Evolutionary conservation across 35 echinoderm and acorn worm genomes (phyloP).

Genomic region (Heliocidaris erythrogramma): DNA sequence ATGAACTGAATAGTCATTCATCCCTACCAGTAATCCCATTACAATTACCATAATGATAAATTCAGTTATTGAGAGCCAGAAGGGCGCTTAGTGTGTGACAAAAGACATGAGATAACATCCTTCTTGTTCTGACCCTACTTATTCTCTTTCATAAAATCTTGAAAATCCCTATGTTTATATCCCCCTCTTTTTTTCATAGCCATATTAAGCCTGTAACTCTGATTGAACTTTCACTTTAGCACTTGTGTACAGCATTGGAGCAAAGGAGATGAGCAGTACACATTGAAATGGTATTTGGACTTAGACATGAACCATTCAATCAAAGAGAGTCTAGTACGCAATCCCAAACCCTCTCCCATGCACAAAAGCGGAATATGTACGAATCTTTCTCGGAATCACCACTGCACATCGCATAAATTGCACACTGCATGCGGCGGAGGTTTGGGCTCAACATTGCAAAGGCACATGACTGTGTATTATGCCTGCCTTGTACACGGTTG

Average conservation of each 20-base stretch:
- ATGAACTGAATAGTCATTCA: too few relatives aligned
- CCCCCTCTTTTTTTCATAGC: too few relatives aligned
- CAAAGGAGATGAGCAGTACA: not conserved
- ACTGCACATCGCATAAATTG: not conserved
- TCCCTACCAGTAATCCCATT: too few relatives aligned
- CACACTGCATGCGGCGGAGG: not conserved
- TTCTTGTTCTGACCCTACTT: too few relatives aligned
- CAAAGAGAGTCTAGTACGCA: not conserved
- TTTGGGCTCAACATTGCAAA: not conserved
- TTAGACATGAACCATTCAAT: not conserved
- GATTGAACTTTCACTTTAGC: not conserved
- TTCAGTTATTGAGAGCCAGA: too few relatives aligned
- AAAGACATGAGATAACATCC: too few relatives aligned
- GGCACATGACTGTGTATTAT: not conserved
- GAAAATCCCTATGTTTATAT: too few relatives aligned
- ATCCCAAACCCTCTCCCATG: not conserved
- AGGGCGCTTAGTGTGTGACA: too few relatives aligned
- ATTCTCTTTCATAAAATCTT: too few relatives aligned
- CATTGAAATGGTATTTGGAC: not conserved
- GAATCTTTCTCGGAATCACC: not conserved
- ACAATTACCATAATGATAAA: too few relatives aligned
- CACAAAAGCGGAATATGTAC: not conserved
- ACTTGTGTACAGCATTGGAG: not conserved
- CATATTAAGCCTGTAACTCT: too few relatives aligned
- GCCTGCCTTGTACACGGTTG: not conserved